Percentiles rank a stretch among this genome's conserved stretches.
phyloP scores from a whole-genome alignment of 2,113 vertebrate species.

The Notothenia coriiceps region DNA sequence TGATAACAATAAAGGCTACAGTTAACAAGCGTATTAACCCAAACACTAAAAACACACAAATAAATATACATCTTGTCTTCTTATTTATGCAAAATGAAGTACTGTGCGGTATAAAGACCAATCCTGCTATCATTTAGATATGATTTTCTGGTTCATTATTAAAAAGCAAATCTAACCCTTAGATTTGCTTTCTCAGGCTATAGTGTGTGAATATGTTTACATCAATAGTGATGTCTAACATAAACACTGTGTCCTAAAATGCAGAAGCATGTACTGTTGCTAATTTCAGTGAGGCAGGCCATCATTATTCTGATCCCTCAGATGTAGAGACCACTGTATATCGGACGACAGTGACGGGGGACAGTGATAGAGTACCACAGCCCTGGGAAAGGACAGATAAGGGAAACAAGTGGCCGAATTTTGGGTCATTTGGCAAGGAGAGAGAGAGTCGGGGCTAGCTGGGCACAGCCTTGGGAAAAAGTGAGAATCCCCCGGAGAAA shows the following conservation, averaged over 20 bases:
- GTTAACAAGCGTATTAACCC: background rate
- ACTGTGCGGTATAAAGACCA: background rate
- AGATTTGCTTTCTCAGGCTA: background rate
- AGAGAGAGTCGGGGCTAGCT: constrained; percentile 64
- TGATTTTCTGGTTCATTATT: background rate
- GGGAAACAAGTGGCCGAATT: constrained; percentile 75
- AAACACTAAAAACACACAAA: background rate
- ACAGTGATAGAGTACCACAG: constrained; percentile 71
- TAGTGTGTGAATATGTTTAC: background rate
- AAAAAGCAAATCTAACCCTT: background rate
- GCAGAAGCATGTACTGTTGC: constrained; percentile 13
- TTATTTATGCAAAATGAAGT: background rate
- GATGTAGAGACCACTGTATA: constrained; percentile 47
- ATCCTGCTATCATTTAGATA: background rate
- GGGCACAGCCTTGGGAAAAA: constrained; percentile 84
- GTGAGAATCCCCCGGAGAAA: constrained; percentile 70
- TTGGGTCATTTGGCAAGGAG: constrained; percentile 77
- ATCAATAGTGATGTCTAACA: background rate
- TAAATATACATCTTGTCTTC: background rate
- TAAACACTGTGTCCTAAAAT: background rate
- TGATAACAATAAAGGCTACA: constrained; percentile 1
- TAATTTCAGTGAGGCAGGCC: constrained; percentile 37
- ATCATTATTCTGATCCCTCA: constrained; percentile 40
- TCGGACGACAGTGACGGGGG: constrained; percentile 55
- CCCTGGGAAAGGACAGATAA: constrained; percentile 81